These are phyloP conservation scores for Cladorhizidae sp. DNA, from an alignment of 37 sponge, comb jelly and placozoan genomes.

Conservation along the genomic window DNA sequence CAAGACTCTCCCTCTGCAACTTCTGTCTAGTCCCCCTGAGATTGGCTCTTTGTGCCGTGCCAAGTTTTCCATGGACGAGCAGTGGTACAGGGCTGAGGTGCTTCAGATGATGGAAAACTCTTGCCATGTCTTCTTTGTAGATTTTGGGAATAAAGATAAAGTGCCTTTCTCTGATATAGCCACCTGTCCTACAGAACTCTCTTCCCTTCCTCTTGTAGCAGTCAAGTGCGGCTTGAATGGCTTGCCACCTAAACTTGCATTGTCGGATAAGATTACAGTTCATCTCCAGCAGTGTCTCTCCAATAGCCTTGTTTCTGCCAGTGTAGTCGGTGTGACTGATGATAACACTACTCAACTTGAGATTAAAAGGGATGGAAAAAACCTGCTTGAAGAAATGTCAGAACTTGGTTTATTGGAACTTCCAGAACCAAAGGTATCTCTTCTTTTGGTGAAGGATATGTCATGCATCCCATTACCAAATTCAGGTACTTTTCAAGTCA, in stretches of 20 bases:
- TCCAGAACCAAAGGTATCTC: background rate
- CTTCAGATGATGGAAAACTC: background rate
- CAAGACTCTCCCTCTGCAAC: background rate
- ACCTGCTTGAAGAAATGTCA: too few species aligned
- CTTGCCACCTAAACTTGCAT: background rate
- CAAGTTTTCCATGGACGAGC: conserved; percentile 57
- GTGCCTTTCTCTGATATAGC: conserved; percentile 20
- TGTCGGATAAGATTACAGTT: background rate
- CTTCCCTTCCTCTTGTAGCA: conserved; percentile 13
- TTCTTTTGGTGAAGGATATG: background rate
- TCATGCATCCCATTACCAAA: background rate
- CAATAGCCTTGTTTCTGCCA: background rate
- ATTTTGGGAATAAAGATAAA: conserved; percentile 69
- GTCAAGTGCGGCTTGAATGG: conserved; percentile 35
- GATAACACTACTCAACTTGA: too few species aligned
- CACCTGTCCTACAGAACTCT: conserved; percentile 24
- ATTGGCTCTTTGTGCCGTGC: conserved; percentile 44
- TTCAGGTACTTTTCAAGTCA: background rate
- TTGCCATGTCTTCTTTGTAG: conserved; percentile 44
- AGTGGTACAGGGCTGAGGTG: conserved; percentile 62
- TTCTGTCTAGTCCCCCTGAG: background rate
- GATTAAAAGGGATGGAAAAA: too few species aligned
- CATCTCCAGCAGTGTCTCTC: too few species aligned
- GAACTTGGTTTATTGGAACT: too few species aligned
- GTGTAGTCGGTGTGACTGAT: background rate